Base-by-base conservation (phyloP, 1,140 invertebrate genomes). In the Ostrea denselamellosa region DNA sequence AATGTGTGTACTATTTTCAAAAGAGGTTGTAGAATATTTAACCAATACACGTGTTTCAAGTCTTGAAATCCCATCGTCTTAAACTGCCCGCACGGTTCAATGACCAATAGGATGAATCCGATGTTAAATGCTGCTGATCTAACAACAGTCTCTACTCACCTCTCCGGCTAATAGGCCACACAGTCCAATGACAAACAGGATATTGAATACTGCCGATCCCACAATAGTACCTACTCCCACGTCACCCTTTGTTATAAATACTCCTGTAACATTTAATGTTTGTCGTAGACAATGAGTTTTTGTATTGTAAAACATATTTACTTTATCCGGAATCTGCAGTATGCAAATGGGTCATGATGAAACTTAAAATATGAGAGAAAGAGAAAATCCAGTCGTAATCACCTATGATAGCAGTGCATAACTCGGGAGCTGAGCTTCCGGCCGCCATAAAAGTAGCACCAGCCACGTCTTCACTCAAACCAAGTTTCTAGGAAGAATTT, bases 331-430 rank as follows among this genome's bases (percentile, higher is more conserved):
- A 12, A 56, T 62, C 56, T 44, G 34, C 2, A 5, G 1, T 44
- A 44, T 44, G 34, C 34, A 44, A 44, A 44, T 44, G 34, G 1
- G 34, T 44, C 34, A 44, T 44, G 5, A 5, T 44, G 34, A 44
- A 44, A 44, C 5, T 1, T 5, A 44, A 44, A 44, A 44, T 44
- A 44, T 44, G 34, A 44, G 34, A 44, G 5, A 44, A 44, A 44
- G 34, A n/a, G n/a, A n/a, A n/a, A n/a, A n/a, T n/a, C 5, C 34
- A 44, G 34, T 7, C 1, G 7, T 34, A 52, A 84, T 82, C 88
- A 17, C 98, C 98, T 89, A 99, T 99, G 17, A 99, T 96, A 34
- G 98, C 97, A 0, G 98, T 98, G 3, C 98, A 98, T 83, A 99
- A 94, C 95, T 99, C 98, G 0, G 98, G 98, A 0, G 98, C 98